These are phyloP conservation scores for Rhyacichthys aspro DNA, from an alignment of 2,797 vertebrate genomes.

Conservation along the genomic window DNA sequence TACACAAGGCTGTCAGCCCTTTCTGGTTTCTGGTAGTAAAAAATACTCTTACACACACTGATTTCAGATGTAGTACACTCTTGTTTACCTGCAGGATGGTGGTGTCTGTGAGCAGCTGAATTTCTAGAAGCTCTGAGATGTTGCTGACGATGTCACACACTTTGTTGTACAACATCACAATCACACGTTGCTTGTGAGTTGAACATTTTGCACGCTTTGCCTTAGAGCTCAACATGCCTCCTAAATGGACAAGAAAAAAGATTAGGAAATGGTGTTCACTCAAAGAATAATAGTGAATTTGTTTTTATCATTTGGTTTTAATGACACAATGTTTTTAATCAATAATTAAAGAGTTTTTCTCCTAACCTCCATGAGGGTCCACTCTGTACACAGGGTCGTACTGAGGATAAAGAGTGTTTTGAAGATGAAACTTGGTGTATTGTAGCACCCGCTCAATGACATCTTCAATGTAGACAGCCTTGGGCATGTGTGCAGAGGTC, in stretches of 20 bases:
- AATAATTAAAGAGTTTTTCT: not conserved
- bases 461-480: slow-evolving; percentile 98
- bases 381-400: slow-evolving; percentile 97
- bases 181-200: slow-evolving; percentile 95
- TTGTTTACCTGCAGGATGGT: slow-evolving; percentile 92
- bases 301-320: not conserved
- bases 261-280: not conserved
- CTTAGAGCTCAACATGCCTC: slow-evolving; percentile 92
- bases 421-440: slow-evolving; percentile 97
- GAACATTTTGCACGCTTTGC: slow-evolving; percentile 97
- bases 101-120: slow-evolving; percentile 96
- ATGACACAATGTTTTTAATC: not conserved
- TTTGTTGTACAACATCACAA: slow-evolving; percentile 98
- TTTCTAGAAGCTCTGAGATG: slow-evolving; percentile 93
- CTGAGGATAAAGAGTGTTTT: slow-evolving; percentile 96
- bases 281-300: not conserved
- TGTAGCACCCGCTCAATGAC: slow-evolving; percentile 97
- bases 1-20: too few relatives aligned
- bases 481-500: slow-evolving; percentile 97
- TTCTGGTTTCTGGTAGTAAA: too few relatives aligned
- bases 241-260: slow-evolving; percentile 62
- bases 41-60: too few relatives aligned
- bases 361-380: slow-evolving; percentile 92
- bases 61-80: not conserved
- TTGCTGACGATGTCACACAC: slow-evolving; percentile 97